phyloP scores from a whole-genome alignment of 2,113 vertebrate species.

The Eurystomus gularis region DNA sequence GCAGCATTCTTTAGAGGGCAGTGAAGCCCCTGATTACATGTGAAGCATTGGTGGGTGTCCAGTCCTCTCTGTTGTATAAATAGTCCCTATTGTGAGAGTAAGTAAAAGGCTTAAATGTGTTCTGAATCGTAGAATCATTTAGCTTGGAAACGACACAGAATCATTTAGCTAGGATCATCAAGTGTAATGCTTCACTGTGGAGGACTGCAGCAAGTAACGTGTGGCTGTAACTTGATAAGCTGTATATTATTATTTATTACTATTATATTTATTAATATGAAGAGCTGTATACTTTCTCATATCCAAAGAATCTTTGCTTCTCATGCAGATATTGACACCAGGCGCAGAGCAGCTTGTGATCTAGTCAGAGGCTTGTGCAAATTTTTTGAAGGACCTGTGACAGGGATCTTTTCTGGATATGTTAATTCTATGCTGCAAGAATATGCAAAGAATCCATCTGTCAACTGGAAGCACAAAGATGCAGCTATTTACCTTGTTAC shows the following conservation, averaged over 20 bases:
- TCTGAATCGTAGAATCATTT: no score
- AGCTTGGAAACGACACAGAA: no score
- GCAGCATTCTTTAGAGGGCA: neutral
- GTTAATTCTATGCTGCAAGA: constrained; percentile 96
- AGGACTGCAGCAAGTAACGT: neutral
- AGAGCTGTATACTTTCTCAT: neutral
- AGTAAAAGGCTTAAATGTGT: neutral
- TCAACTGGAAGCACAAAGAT: constrained; percentile 99
- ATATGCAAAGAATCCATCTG: constrained; percentile 90
- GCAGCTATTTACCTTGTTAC: constrained; percentile 98
- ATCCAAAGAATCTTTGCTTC: neutral
- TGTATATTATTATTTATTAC: neutral
- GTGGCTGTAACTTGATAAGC: neutral
- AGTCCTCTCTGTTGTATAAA: neutral
- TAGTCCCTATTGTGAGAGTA: neutral
- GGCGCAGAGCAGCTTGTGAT: constrained; percentile 95
- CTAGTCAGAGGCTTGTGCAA: constrained; percentile 95
- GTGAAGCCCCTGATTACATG: neutral
- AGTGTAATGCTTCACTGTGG: neutral
- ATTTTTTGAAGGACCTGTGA: constrained; percentile 96
- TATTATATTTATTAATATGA: neutral
- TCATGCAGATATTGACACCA: constrained; percentile 92
- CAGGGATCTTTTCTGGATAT: constrained; percentile 96
- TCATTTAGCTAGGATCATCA: no score
- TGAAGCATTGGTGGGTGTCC: neutral